Percentiles rank a stretch among this genome's conserved stretches.
Conservation (phyloP, 2,113 vertebrate species). For the Fukomys damarensis region DNA sequence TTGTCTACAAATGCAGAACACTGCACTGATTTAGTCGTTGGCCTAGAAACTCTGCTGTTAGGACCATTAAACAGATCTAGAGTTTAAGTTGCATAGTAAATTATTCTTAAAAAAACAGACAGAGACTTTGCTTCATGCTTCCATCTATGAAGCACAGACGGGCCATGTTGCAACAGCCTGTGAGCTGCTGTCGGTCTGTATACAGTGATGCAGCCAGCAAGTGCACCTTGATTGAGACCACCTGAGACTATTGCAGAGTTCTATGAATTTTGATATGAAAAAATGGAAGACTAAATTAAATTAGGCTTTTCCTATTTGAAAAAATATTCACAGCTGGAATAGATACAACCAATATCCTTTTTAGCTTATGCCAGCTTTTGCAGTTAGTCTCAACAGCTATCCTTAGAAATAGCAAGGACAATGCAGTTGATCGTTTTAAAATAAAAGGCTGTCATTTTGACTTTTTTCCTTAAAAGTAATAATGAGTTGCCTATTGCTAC, state of each 20-base stretch:
- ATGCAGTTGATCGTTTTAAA: conserved; percentile 61
- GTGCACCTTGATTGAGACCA: not conserved
- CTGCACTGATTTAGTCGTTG: conserved; percentile 81
- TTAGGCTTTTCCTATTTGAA: conserved; percentile 61
- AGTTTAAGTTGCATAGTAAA: conserved; percentile 83
- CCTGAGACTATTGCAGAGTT: not conserved
- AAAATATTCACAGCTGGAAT: conserved; percentile 58
- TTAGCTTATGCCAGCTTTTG: conserved; percentile 59
- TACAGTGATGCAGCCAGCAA: not conserved
- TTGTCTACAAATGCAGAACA: conserved; percentile 77
- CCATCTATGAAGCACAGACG: not conserved
- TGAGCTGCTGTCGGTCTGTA: not conserved
- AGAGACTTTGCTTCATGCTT: not conserved
- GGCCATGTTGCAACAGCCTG: not conserved
- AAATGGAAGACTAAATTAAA: conserved; percentile 68
- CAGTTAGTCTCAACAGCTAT: conserved; percentile 62
- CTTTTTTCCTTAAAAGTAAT: conserved; percentile 66
- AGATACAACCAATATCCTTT: conserved; percentile 59
- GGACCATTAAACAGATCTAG: conserved; percentile 82
- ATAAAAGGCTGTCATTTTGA: conserved; percentile 60
- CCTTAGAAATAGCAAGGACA: conserved; percentile 67
- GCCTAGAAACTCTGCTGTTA: conserved; percentile 83
- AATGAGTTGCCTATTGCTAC: conserved; percentile 63
- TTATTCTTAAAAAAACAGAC: conserved; percentile 78
- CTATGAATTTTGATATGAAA: conserved; percentile 59